Evolutionary conservation across 2,797 vertebrate species (phyloP), one percentile per base, ranked within the genome.

Genomic region (Carapus acus): DNA sequence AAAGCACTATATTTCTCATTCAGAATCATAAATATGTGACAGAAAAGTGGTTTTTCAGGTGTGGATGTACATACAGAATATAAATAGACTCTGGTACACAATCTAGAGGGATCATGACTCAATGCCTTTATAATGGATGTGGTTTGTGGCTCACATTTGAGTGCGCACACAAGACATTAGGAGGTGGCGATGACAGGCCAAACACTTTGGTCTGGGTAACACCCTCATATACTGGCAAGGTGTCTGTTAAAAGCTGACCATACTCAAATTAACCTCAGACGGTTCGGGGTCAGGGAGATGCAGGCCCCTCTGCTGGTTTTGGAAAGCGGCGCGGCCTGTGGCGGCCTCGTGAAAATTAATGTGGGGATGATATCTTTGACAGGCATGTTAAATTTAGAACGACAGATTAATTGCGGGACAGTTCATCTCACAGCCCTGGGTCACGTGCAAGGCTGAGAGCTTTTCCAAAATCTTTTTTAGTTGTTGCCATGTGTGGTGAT

Each of bases 361-460:
- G 68, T 72, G 49, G 54, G 73, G 23, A 41, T 45, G 50, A 70
- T 59, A 69, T 74, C 67, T 68, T 62, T 66, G 71, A 78, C 73
- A 79, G 71, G 61, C 62, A 67, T 17, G 65, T 67, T 83, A 81
- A 83, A 88, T 85, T 73, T 79, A 82, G 74, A 58, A 57, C 68
- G 57, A 58, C 67, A 82, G 81, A 86, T 82, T 86, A 82, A 83
- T 54, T 60, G 58, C 60, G 62, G 71, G 66, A 76, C 43, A 73
- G 74, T 85, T 85, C 80, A 84, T 88, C 76, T 77, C 54, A 69
- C 77, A 76, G 81, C 71, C 65, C 67, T 73, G 71, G 67, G 71
- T 73, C 49, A 6, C n/a, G 50, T 27, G 54, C 52, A 65, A 42
- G 51, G 51, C 48, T 16, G 6, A 42, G 15, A 20, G 60, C 53